These are phyloP conservation scores for Cyphomyrus plagiostoma DNA, from an alignment of 2,113 vertebrate species.

Conservation along the genomic window DNA sequence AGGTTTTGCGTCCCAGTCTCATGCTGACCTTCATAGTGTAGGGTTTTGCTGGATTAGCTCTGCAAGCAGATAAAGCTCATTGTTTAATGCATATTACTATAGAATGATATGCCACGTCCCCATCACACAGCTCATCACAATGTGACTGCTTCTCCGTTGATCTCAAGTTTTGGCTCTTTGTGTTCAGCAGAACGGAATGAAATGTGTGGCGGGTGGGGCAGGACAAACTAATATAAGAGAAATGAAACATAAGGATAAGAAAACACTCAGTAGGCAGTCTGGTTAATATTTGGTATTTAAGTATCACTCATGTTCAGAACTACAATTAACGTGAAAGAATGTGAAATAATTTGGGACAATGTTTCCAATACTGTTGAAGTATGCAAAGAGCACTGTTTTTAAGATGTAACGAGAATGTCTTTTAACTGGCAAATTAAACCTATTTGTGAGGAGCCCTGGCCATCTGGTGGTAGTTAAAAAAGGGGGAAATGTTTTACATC, in stretches of 20 bases:
- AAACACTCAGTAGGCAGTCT: too few species aligned
- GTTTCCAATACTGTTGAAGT: background rate
- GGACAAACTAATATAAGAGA: too few species aligned
- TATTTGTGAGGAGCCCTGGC: background rate
- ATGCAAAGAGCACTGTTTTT: background rate
- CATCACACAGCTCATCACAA: background rate
- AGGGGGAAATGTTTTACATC: background rate
- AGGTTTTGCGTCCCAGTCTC: constrained; percentile 49
- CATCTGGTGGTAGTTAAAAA: background rate
- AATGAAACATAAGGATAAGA: background rate
- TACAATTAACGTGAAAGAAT: background rate
- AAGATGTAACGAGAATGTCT: background rate
- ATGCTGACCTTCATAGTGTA: constrained; percentile 57
- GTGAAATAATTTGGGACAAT: background rate
- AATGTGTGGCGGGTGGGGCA: background rate
- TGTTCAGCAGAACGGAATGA: background rate
- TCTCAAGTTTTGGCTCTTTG: background rate
- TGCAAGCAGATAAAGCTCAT: constrained; percentile 18
- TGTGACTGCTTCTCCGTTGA: background rate
- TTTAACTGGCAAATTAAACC: background rate
- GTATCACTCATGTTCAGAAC: background rate
- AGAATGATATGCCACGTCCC: background rate
- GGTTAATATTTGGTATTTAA: background rate
- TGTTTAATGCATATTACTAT: background rate
- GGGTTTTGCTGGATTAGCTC: constrained; percentile 32